A percentile compares a stretch with the other conserved stretches of the same genome.
Conservation (phyloP, 2,797 vertebrate genomes). For the Microctenopoma steveboyesi region DNA sequence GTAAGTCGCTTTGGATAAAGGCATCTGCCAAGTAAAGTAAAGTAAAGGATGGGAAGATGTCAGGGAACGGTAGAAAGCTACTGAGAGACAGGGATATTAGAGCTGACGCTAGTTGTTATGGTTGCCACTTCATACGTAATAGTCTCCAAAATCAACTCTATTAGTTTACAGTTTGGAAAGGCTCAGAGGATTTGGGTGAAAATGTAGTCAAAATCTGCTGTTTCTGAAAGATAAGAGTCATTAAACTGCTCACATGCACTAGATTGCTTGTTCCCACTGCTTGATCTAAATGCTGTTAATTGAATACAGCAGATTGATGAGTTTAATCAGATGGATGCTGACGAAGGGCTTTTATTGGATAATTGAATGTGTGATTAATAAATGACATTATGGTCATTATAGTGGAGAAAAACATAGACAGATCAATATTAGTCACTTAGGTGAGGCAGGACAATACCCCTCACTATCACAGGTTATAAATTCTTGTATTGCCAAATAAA, state of each 20-base stretch:
- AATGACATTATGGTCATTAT: slow-evolving; percentile 69
- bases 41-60: too few relatives aligned
- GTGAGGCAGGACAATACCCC: neutral
- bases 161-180: too few relatives aligned
- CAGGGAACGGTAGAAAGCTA: too few relatives aligned
- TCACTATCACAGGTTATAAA: neutral
- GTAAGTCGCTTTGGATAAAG: too few relatives aligned
- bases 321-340: slow-evolving; percentile 73
- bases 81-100: too few relatives aligned
- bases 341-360: slow-evolving; percentile 69
- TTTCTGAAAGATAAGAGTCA: slow-evolving; percentile 55
- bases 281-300: slow-evolving; percentile 61
- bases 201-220: slow-evolving; percentile 38
- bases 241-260: slow-evolving; percentile 54
- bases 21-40: too few relatives aligned
- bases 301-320: slow-evolving; percentile 73
- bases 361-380: slow-evolving; percentile 80
- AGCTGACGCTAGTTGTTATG: too few relatives aligned
- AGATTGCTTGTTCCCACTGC: slow-evolving; percentile 13
- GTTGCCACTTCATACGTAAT: too few relatives aligned
- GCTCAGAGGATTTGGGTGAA: too few relatives aligned
- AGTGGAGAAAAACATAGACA: slow-evolving; percentile 42
- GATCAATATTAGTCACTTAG: slow-evolving; percentile 44
- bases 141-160: too few relatives aligned
- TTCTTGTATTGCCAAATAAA: neutral